Base-by-base conservation (phyloP, 1,140 invertebrate genomes). In the Drosophila pachea region DNA sequence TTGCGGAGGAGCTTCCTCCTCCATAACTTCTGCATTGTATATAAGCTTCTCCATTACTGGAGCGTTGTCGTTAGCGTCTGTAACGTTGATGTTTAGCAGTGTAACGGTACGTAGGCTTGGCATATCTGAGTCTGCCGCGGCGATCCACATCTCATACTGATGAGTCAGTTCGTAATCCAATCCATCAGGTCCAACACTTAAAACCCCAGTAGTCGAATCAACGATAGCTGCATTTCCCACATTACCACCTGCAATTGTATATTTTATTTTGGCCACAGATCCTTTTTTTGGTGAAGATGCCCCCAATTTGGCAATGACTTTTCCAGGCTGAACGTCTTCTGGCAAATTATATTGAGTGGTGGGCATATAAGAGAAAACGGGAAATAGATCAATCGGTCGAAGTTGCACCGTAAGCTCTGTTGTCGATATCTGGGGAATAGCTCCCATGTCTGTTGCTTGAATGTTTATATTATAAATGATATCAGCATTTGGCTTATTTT, bases 201-300 rank as follows among this genome's bases (percentile, higher is more conserved):
- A 92, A 89, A 95, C 93, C 12, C 97, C 97, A 35, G 93, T 95
- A 33, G 92, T 92, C 8, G 92, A 78, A 88, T 97, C 94, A 50
- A 99, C 94, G 79, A 91, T 92, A 40, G 98, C 92, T 4, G 96
- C 95, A 66, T 96, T 93, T 0, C 95, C 95, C 8, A 97, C 97
- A 88, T 98, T 98, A 4, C 97, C 97, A 7, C 97, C 97, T 12
- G 96, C 97, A 73, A 99, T 95, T 12, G 93, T 93, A 88, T 95
- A 99, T 47, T 93, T 91, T 14, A 97, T 90, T 63, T 92, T 92
- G 3, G 93, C 94, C 7, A 90, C 90, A 4, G 93, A 89, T 1
- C 93, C 94, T 54, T 92, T 91, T 81, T 96, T 96, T 0, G 95
- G 94, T 0, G 94, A 94, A 62, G 92, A 92, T 0, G 94, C 95